Conservation (phyloP, 2,797 vertebrate species). For the Myiotriccus ornatus region DNA sequence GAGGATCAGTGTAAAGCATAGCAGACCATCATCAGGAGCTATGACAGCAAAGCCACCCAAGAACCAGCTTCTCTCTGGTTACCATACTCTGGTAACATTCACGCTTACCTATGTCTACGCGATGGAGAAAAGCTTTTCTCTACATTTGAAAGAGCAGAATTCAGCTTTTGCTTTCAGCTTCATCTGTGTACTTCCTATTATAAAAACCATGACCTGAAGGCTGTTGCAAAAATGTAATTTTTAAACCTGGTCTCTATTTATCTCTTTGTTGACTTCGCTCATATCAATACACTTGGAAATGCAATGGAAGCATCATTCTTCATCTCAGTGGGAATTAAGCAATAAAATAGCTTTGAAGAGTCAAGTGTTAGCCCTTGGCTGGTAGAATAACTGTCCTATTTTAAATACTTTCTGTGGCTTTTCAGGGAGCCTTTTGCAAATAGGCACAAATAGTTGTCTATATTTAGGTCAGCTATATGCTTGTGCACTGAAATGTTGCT, state of each 20-base stretch:
- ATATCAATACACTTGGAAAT: neutral
- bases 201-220: neutral
- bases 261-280: neutral
- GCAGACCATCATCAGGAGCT: neutral
- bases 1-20: neutral
- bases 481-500: neutral
- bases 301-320: neutral
- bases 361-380: neutral
- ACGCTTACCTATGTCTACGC: neutral
- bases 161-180: neutral
- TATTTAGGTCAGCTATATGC: slow-evolving; percentile 2
- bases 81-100: neutral
- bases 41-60: neutral
- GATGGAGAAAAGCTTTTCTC: neutral
- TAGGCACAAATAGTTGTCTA: neutral
- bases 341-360: neutral
- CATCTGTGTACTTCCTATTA: neutral
- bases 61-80: neutral
- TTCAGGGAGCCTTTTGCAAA: neutral
- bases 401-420: neutral
- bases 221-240: neutral
- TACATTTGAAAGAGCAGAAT: neutral
- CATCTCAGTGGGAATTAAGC: neutral
- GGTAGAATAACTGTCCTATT: neutral
- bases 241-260: neutral